Percentiles rank a stretch among this genome's conserved stretches.
Evolutionary conservation across 2,113 vertebrate species (phyloP).

Genomic region (Menura novaehollandiae): DNA sequence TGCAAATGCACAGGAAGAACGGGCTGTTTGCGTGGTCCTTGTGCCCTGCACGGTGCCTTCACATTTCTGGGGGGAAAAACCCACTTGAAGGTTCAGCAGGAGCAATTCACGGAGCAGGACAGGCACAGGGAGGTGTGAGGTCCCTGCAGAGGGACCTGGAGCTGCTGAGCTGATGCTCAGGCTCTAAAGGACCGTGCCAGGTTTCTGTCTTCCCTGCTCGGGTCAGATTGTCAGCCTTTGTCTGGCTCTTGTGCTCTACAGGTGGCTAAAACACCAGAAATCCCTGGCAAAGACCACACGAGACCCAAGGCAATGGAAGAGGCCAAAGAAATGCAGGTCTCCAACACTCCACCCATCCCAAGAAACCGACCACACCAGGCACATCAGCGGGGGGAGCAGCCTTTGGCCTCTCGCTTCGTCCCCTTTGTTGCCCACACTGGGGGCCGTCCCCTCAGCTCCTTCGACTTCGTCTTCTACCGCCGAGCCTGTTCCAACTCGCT

Average conservation of each 20-base stretch:
- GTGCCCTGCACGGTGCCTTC: rapidly evolving
- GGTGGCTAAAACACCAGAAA: neutral
- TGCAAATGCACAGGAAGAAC: rapidly evolving
- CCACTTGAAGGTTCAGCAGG: rapidly evolving
- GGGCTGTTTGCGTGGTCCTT: neutral
- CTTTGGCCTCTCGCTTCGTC: neutral
- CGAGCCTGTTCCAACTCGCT: constrained; percentile 40
- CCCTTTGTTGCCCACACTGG: neutral
- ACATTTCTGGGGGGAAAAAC: rapidly evolving
- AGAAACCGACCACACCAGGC: neutral
- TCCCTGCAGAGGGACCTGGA: neutral
- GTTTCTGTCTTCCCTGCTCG: neutral
- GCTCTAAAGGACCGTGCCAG: neutral
- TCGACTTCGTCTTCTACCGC: constrained; percentile 55
- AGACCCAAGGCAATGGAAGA: neutral
- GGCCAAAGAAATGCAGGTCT: neutral
- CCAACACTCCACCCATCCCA: rapidly evolving
- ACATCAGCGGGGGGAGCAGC: neutral
- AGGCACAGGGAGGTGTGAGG: neutral
- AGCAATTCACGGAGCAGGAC: neutral
- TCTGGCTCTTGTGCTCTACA: neutral
- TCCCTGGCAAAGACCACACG: neutral
- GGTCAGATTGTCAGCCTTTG: neutral
- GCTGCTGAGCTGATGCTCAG: neutral
- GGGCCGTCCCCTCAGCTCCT: neutral